Conservation (phyloP, 2,888 invertebrate species). For the Ophioninae sp. region DNA sequence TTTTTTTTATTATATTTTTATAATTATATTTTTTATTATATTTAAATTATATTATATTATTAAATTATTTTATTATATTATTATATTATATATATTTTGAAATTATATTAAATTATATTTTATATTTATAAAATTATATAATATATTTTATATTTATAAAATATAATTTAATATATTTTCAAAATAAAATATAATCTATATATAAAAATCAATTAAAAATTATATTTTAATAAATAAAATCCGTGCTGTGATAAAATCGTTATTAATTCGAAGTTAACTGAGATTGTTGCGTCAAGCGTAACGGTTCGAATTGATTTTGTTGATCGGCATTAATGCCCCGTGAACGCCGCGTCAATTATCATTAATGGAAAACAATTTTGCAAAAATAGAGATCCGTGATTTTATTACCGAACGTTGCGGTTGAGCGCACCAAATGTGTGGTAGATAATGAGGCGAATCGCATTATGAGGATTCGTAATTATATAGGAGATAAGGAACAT, state of each 20-base stretch:
- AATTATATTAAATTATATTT: no score
- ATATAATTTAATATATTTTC: no score
- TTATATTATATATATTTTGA: no score
- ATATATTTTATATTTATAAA: no score
- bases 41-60: no score
- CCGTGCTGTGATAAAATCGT: conserved; percentile 40
- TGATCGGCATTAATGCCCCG: neutral
- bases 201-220: no score
- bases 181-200: no score
- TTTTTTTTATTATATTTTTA: no score
- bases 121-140: no score
- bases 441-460: neutral
- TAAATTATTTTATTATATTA: no score
- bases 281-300: conserved; percentile 32
- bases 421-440: neutral
- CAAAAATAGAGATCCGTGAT: conserved; percentile 8
- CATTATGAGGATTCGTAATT: neutral
- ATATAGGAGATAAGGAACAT: neutral
- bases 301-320: conserved; percentile 37
- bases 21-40: no score
- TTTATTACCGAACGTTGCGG: neutral
- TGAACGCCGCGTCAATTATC: conserved; percentile 34
- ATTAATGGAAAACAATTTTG: conserved; percentile 6
- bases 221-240: neutral
- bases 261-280: conserved; percentile 44